Percentiles rank a stretch among this genome's conserved stretches.
These are phyloP conservation scores for Halichoeres trimaculatus DNA, from an alignment of 2,113 vertebrate species.

Conservation along the genomic window DNA sequence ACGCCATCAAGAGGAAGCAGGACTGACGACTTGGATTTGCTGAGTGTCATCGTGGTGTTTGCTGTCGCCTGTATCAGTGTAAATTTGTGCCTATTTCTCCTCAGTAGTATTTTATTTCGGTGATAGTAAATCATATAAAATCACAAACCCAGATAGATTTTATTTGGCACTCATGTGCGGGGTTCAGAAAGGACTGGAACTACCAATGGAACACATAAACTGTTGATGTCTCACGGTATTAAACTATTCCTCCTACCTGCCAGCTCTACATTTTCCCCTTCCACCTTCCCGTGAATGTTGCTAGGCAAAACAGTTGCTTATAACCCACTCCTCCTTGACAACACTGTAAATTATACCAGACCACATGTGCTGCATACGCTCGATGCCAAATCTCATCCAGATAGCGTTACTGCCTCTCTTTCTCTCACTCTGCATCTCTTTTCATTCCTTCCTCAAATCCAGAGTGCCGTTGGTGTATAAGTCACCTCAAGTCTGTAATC, in stretches of 20 bases:
- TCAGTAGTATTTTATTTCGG: slow-evolving; percentile 28
- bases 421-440: slow-evolving; percentile 18
- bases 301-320: slow-evolving; percentile 79
- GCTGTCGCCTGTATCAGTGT: not conserved
- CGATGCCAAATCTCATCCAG: slow-evolving; percentile 72
- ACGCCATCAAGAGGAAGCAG: not conserved
- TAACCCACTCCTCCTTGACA: slow-evolving; percentile 72
- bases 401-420: slow-evolving; percentile 59
- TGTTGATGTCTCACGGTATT: slow-evolving; percentile 78
- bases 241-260: slow-evolving; percentile 76
- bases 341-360: slow-evolving; percentile 79
- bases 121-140: slow-evolving; percentile 55
- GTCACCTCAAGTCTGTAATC: slow-evolving; percentile 18
- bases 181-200: slow-evolving; percentile 71
- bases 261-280: slow-evolving; percentile 74
- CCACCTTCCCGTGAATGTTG: slow-evolving; percentile 76
- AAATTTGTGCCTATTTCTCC: slow-evolving; percentile 21
- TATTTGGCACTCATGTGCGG: slow-evolving; percentile 61
- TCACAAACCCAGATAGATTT: slow-evolving; percentile 63
- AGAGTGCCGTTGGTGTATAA: slow-evolving; percentile 12
- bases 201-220: slow-evolving; percentile 75
- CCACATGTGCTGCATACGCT: slow-evolving; percentile 72
- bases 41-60: not conserved
- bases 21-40: not conserved
- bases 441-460: slow-evolving; percentile 33